A percentile compares a stretch with the other conserved stretches of the same genome.
Evolutionary conservation across 2,888 invertebrate genomes (phyloP).

Genomic region (Philaethria dido): DNA sequence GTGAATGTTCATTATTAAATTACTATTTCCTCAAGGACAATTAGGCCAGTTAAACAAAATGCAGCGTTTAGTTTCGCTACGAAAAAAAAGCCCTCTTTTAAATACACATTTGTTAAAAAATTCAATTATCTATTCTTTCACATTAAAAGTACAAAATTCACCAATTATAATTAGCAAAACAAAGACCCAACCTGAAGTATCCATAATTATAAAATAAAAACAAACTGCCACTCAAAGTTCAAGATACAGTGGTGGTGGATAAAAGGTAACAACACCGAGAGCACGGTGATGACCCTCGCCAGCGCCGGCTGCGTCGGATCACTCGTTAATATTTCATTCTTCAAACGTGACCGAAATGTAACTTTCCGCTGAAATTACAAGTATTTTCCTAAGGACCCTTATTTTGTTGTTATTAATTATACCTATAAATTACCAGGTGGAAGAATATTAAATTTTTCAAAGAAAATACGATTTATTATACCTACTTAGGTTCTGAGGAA

Average conservation of each 20-base stretch:
- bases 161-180: background rate
- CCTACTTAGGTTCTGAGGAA: background rate
- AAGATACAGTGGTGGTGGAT: slow-evolving; percentile 3
- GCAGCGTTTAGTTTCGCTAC: no score
- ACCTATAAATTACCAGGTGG: slow-evolving; percentile 19
- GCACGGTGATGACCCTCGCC: slow-evolving; percentile 16
- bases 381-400: slow-evolving; percentile 14
- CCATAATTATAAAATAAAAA: slow-evolving; percentile 8
- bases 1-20: no score
- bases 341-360: slow-evolving; percentile 26
- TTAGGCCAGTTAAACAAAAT: no score
- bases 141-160: background rate
- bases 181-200: background rate
- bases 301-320: slow-evolving; percentile 21
- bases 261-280: slow-evolving; percentile 13
- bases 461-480: slow-evolving; percentile 6
- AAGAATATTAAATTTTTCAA: slow-evolving; percentile 8
- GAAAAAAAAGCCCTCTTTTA: no score
- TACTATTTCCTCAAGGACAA: no score
- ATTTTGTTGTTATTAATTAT: slow-evolving; percentile 23
- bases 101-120: no score
- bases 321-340: slow-evolving; percentile 35
- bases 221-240: background rate
- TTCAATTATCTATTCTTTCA: no score
- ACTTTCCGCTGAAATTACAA: slow-evolving; percentile 15